A percentile compares a stretch with the other conserved stretches of the same genome.
These are phyloP conservation scores for Pyrgus malvae DNA, from an alignment of 2,888 invertebrate genomes.

Conservation along the genomic window DNA sequence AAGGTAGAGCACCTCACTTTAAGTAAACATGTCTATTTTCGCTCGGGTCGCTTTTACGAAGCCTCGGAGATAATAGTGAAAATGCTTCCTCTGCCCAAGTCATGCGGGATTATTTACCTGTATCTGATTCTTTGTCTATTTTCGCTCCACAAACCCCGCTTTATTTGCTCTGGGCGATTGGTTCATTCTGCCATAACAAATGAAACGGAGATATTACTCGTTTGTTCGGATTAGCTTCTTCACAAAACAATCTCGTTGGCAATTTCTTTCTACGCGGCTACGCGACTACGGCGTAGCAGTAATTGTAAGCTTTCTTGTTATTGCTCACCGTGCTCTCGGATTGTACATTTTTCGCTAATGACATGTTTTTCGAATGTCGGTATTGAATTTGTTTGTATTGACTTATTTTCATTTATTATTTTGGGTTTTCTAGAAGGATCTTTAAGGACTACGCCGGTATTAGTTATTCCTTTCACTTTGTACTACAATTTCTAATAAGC, in stretches of 20 bases:
- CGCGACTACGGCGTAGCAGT: constrained; percentile 19
- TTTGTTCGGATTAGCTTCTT: constrained; percentile 62
- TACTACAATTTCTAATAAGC: too few relatives aligned
- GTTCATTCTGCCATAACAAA: constrained; percentile 71
- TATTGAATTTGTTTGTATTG: not conserved
- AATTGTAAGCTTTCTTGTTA: constrained; percentile 26
- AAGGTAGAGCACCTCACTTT: constrained; percentile 32
- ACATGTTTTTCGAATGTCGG: not conserved
- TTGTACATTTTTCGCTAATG: constrained; percentile 13
- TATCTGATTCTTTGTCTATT: constrained; percentile 77
- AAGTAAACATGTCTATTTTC: constrained; percentile 50
- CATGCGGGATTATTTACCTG: constrained; percentile 74
- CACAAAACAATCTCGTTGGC: constrained; percentile 47
- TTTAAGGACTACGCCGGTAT: too few relatives aligned
- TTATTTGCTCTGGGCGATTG: constrained; percentile 74
- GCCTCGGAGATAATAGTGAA: constrained; percentile 56
- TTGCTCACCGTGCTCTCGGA: not conserved
- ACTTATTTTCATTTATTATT: not conserved
- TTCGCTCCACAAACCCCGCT: constrained; percentile 70
- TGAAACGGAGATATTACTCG: constrained; percentile 69
- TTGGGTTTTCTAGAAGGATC: too few relatives aligned
- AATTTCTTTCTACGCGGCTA: constrained; percentile 37
- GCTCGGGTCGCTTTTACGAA: constrained; percentile 45
- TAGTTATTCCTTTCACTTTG: too few relatives aligned
- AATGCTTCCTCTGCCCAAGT: constrained; percentile 60